These are phyloP conservation scores for Hirtodrosophila duncani DNA, from an alignment of 2,888 invertebrate species.

Conservation along the genomic window DNA sequence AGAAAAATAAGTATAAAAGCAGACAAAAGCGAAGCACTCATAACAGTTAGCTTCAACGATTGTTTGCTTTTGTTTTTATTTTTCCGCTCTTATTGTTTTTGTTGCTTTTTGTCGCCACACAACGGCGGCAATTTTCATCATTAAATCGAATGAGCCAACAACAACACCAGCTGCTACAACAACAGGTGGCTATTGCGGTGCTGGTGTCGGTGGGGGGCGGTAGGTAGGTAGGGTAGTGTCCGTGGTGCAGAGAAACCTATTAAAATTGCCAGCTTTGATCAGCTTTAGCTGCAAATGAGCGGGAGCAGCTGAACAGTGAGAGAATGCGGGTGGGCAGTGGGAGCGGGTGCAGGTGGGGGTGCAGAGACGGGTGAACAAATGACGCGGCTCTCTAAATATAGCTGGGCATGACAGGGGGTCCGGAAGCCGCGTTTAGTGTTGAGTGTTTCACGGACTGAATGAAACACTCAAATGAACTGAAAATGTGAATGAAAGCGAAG, in stretches of 20 bases:
- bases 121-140: constrained; percentile 33
- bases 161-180: background rate
- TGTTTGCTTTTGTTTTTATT: constrained; percentile 9
- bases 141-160: constrained; percentile 49
- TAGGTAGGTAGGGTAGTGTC: too few species aligned
- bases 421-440: too few species aligned
- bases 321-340: constrained; percentile 1
- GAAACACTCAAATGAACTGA: too few species aligned
- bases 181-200: background rate
- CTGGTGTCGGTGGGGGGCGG: background rate
- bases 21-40: constrained; percentile 5
- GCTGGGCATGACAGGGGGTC: constrained; percentile 24
- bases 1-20: constrained; percentile 13
- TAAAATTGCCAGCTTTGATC: constrained; percentile 33
- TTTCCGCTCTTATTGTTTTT: background rate
- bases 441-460: too few species aligned
- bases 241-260: too few species aligned
- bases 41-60: constrained; percentile 11
- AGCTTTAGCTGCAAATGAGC: too few species aligned
- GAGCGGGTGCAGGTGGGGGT: background rate
- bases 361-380: constrained; percentile 15
- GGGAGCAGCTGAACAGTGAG: constrained; percentile 12
- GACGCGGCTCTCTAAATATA: constrained; percentile 56
- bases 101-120: background rate
- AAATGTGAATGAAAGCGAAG: too few species aligned